These are phyloP conservation scores for Pseudochromis fuscus DNA, from an alignment of 2,797 vertebrate species.

Conservation along the genomic window DNA sequence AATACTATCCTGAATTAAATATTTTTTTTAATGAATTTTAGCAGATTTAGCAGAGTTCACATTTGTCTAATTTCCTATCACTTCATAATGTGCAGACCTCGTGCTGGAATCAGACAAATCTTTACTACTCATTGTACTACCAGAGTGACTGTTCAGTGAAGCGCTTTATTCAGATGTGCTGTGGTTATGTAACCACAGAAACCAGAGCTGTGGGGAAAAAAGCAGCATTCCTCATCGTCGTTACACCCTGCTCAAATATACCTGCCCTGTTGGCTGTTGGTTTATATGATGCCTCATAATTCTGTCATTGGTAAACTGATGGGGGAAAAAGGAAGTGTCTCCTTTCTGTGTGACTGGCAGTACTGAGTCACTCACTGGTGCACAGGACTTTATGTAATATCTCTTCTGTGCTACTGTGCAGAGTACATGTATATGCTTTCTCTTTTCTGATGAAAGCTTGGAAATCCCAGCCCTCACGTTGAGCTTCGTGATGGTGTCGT, in stretches of 20 bases:
- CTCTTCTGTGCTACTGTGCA: background rate
- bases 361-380: constrained; percentile 9
- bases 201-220: constrained; percentile 7
- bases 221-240: constrained; percentile 16
- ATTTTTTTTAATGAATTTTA: too few relatives aligned
- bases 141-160: constrained; percentile 5
- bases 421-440: background rate
- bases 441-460: constrained; percentile 25
- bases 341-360: background rate
- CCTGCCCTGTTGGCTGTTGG: constrained; percentile 3
- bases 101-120: background rate
- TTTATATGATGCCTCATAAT: background rate
- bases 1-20: too few relatives aligned
- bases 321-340: background rate
- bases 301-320: background rate
- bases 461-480: constrained; percentile 23
- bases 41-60: background rate
- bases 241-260: constrained; percentile 36
- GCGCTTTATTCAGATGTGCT: constrained; percentile 7
- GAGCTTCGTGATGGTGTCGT: constrained; percentile 17
- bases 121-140: background rate
- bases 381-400: constrained; percentile 17
- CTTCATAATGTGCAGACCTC: background rate
- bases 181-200: constrained; percentile 41
- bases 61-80: background rate